Conservation (phyloP, 2,888 invertebrate genomes). For the Ectemnius cavifrons region DNA sequence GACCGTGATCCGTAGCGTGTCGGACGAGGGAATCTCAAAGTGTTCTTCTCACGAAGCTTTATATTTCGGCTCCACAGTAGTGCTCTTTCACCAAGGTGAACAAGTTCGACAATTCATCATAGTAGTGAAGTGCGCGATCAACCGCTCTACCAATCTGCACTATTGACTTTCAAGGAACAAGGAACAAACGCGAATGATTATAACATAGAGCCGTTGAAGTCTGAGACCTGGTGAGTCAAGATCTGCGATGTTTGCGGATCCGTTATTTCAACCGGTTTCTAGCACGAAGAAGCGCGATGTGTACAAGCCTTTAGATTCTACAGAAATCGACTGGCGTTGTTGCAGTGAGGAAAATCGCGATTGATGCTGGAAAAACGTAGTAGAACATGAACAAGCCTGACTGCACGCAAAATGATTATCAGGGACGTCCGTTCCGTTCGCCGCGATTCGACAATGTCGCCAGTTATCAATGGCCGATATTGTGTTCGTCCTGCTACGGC, state of each 20-base stretch:
- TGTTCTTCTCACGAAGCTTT: neutral
- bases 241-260: neutral
- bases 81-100: neutral
- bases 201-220: neutral
- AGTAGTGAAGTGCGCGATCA: neutral
- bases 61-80: neutral
- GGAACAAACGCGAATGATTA: neutral
- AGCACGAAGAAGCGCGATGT: neutral
- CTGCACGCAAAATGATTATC: slow-evolving; percentile 9
- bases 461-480: slow-evolving; percentile 1
- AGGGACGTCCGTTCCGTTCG: neutral
- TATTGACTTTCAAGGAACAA: no score
- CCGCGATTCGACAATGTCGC: neutral
- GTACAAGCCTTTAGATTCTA: no score
- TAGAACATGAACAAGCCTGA: neutral
- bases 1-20: neutral
- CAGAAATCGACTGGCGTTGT: no score
- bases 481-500: slow-evolving; percentile 5
- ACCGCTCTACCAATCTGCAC: neutral
- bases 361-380: neutral
- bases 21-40: slow-evolving; percentile 25
- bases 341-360: neutral
- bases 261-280: slow-evolving; percentile 7
- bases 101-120: neutral
- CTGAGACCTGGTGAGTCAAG: neutral